phyloP scores from a whole-genome alignment of 2,113 vertebrate species.

The Colinus virginianus region DNA sequence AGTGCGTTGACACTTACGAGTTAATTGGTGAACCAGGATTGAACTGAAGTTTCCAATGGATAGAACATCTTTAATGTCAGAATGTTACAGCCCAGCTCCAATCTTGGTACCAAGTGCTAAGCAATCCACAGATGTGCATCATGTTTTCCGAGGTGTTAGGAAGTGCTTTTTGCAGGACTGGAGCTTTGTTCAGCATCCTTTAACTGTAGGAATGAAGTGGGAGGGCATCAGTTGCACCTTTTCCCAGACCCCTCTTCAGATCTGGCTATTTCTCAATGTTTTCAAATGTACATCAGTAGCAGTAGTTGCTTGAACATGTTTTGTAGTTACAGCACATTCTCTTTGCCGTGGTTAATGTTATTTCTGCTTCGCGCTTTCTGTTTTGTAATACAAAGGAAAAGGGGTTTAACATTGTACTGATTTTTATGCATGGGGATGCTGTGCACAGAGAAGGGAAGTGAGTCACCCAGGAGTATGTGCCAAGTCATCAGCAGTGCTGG shows the following conservation, averaged over 20 bases:
- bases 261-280: not conserved
- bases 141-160: not conserved
- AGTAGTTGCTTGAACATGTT: not conserved
- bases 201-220: rapidly evolving
- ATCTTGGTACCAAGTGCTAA: not conserved
- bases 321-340: rapidly evolving
- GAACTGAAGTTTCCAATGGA: not conserved
- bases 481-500: slow-evolving; percentile 33
- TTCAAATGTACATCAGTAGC: not conserved
- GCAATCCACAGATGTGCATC: not conserved
- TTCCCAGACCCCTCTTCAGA: not conserved
- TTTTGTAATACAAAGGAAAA: not conserved
- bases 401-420: not conserved
- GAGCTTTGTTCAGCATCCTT: not conserved
- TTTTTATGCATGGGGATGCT: not conserved
- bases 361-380: not conserved
- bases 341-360: not conserved
- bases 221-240: not conserved
- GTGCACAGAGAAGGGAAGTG: slow-evolving; percentile 13
- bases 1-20: rapidly evolving
- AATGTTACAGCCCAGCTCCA: not conserved
- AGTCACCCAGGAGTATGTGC: slow-evolving; percentile 24
- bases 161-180: not conserved
- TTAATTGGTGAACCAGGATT: not conserved
- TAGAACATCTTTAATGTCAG: not conserved